Base-by-base conservation (phyloP, 2,797 vertebrate species). In the Alexandromys oeconomus region DNA sequence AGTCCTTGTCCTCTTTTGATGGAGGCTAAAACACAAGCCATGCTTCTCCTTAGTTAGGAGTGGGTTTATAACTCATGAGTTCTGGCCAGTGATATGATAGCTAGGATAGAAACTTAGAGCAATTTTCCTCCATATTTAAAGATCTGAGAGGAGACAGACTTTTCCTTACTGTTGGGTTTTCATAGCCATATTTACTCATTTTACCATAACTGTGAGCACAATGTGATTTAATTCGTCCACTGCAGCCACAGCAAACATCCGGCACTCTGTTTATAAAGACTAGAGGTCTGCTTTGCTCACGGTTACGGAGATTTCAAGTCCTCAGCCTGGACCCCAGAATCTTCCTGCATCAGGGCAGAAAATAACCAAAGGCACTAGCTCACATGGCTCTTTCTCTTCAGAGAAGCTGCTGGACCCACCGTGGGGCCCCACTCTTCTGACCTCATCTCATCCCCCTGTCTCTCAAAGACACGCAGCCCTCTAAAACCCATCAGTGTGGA, bases 61-160 rank as follows among this genome's bases (percentile, higher is more conserved):
- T 1, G 0, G 8, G 8, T 29, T 76, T 29, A 40, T 14, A 19
- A 59, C 8, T 19, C 40, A 29, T 2, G 3, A 2, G 11, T 15
- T 93, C 29, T 31, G 29, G 34, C 51, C 63, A 76, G 11, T 43
- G n/a, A 86, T 57, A 21, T 57, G 57, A 21, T 21, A 21, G 17
- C 80, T 34, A 0, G 2, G 67, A 19, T 0, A 5, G 37, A 93
- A 71, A 69, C 54, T 54, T 40, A 65, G 80, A n/a, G 15, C 23
- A 12, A 2, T 78, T 85, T 85, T 43, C 10, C 25, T 73, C 51
- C 8, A 40, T 54, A 73, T 37, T 57, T 43, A 1, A 91, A 46
- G 74, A 93, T 8, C 9, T 27, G 40, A 77, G 8, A n/a, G 43
- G 17, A 63, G 6, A 67, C 13, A 76, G 5, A 69, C 0, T 2